Evolutionary conservation across 1,140 invertebrate genomes (phyloP).

Genomic region (Diachasma alloeum): DNA sequence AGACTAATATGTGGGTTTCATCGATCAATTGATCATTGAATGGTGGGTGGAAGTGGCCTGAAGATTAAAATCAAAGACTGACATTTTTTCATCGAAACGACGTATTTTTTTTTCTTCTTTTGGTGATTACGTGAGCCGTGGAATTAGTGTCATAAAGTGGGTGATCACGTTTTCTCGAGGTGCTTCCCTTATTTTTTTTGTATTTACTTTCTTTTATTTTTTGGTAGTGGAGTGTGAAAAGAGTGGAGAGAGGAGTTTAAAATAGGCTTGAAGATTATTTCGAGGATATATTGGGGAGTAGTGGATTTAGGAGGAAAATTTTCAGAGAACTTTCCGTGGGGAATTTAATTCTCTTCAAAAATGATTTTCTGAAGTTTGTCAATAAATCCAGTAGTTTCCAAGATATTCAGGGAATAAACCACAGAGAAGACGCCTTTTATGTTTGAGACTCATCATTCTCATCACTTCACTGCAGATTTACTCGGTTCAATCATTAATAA

Average conservation of each 20-base stretch:
- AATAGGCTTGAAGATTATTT: too few relatives aligned
- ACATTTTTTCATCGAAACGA: not conserved
- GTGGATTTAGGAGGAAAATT: too few relatives aligned
- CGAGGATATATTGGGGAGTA: too few relatives aligned
- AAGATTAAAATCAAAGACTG: slow-evolving; percentile 14
- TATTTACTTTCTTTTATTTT: not conserved
- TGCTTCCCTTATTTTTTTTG: not conserved
- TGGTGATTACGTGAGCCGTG: not conserved
- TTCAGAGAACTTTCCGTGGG: too few relatives aligned
- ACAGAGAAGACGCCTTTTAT: too few relatives aligned
- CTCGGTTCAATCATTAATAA: not conserved
- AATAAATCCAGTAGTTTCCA: too few relatives aligned
- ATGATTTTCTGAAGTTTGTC: too few relatives aligned
- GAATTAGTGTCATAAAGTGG: not conserved
- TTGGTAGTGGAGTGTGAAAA: too few relatives aligned
- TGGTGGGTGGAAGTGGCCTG: not conserved
- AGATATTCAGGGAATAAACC: not conserved
- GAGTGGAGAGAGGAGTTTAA: too few relatives aligned
- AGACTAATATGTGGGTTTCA: not conserved
- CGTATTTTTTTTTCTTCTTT: not conserved
- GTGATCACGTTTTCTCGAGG: not conserved
- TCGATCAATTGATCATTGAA: not conserved
- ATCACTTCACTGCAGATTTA: not conserved
- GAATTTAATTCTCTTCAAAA: too few relatives aligned
- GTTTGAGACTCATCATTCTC: not conserved